Conservation (phyloP, 2,888 invertebrate species). For the Byasa hedistus region DNA sequence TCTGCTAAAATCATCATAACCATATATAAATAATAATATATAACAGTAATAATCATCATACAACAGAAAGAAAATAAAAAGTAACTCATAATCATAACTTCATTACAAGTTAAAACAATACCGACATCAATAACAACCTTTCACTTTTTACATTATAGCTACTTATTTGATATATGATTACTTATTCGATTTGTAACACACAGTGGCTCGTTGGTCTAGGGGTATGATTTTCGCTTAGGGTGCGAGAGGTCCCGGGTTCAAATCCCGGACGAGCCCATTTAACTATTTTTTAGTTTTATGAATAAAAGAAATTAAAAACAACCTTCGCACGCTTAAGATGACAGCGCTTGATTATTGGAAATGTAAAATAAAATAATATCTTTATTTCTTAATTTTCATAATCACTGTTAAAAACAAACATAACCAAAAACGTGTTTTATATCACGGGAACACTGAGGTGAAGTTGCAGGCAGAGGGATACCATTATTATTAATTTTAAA, state of each 20-base stretch:
- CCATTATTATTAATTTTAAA: background rate
- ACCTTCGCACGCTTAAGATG: background rate
- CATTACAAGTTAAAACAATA: too few species aligned
- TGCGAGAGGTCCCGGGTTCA: slow-evolving; percentile 81
- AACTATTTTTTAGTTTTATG: background rate
- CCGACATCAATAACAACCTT: background rate
- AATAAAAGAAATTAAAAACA: background rate
- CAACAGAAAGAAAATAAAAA: too few species aligned
- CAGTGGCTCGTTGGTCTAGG: slow-evolving; percentile 78
- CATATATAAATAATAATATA: too few species aligned
- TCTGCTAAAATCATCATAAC: too few species aligned
- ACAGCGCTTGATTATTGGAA: background rate
- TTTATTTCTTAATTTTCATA: background rate
- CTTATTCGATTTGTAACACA: background rate
- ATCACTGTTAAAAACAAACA: background rate
- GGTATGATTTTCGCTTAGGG: slow-evolving; percentile 81
- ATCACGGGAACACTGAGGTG: too few species aligned
- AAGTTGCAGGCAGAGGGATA: background rate
- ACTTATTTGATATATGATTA: background rate
- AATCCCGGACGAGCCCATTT: slow-evolving; percentile 79
- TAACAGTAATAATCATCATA: too few species aligned
- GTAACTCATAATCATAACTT: too few species aligned
- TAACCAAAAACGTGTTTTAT: background rate
- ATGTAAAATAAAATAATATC: background rate
- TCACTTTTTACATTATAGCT: background rate